Base-by-base conservation (phyloP, 2,113 vertebrate genomes). In the Shinisaurus crocodilurus region DNA sequence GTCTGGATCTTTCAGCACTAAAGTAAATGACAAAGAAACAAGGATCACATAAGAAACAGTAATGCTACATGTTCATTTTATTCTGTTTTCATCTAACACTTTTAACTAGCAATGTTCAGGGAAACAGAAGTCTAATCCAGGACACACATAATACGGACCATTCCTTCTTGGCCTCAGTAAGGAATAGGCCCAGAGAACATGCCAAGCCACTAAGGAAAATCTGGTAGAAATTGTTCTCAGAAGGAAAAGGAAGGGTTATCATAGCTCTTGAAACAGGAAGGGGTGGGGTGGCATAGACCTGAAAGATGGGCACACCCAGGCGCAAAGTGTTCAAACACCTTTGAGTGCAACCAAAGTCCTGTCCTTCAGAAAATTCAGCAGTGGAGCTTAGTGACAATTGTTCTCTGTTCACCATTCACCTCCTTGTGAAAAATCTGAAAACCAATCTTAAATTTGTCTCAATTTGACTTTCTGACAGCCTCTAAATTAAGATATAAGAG, bases 1-100 rank as follows among this genome's bases (percentile, higher is more conserved):
- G 94, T 99, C 99, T 0, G 98, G 98, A 93, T 99, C 98, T 92
- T 98, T 98, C 25, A 98, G 98, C 94, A 98, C 98, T 98, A 74
- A 88, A 97, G 80, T 76, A 94, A 93, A 95, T 89, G 92, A 95
- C 63, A 87, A 92, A 94, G 10, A 45, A 77, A 63, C 5, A 45
- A 29, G 37, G 79, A 81, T 90, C 6, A 63, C 90, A 88, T 96
- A 83, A 96, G 94, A 93, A 82, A 69, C 76, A 90, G 70, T 0
- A 91, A 37, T 91, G 57, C 84, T 3, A 16, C 0, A 0, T 1
- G 63, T 7, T 77, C 88, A 0, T 86, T 82, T 72, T 77, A 90
- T 77, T 54, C 37, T 88, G 65, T 82, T 9, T 91, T 75, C 16
- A 0, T 79, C 40, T 57, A 32, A 0, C 0, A 0, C n/a, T 34